A percentile compares a stretch with the other conserved stretches of the same genome.
phyloP scores from a whole-genome alignment of 2,797 vertebrate species.

The Sandelia bainsii region DNA sequence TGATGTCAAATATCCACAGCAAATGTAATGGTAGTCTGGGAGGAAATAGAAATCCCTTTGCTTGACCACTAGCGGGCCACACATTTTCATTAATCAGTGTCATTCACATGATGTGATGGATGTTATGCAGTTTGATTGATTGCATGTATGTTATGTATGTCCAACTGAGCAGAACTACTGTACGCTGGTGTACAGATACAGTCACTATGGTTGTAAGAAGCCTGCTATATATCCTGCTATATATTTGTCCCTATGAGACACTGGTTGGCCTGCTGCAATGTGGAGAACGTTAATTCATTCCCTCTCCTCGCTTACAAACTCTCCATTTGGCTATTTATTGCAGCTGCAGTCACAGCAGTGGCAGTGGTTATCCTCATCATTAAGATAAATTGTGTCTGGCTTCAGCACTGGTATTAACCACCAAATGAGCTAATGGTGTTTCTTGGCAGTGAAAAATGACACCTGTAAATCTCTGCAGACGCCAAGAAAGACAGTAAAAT shows the following conservation, averaged over 20 bases:
- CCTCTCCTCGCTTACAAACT: background rate
- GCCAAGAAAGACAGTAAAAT: background rate
- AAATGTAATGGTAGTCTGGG: too few relatives aligned
- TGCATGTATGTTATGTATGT: too few relatives aligned
- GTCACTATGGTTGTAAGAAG: background rate
- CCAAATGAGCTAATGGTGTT: conserved; percentile 24
- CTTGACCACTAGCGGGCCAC: too few relatives aligned
- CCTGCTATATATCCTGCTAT: background rate
- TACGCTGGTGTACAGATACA: too few relatives aligned
- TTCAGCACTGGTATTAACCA: conserved; percentile 17
- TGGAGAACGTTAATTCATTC: conserved; percentile 10
- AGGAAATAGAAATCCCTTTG: too few relatives aligned
- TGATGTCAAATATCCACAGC: too few relatives aligned
- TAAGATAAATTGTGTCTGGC: conserved; percentile 32
- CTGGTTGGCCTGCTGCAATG: background rate
- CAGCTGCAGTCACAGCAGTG: conserved; percentile 4
- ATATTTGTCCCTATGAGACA: background rate
- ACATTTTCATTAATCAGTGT: too few relatives aligned
- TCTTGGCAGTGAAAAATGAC: conserved; percentile 10
- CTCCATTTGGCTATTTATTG: conserved; percentile 22
- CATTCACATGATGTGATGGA: too few relatives aligned
- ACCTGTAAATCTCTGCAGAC: conserved; percentile 1
- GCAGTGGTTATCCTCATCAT: conserved; percentile 15
- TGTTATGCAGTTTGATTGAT: too few relatives aligned
- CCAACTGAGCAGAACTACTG: too few relatives aligned